A percentile compares a stretch with the other conserved stretches of the same genome.
These are phyloP conservation scores for Gymnopithys bicolor DNA, from an alignment of 2,797 vertebrate species.

Conservation along the genomic window DNA sequence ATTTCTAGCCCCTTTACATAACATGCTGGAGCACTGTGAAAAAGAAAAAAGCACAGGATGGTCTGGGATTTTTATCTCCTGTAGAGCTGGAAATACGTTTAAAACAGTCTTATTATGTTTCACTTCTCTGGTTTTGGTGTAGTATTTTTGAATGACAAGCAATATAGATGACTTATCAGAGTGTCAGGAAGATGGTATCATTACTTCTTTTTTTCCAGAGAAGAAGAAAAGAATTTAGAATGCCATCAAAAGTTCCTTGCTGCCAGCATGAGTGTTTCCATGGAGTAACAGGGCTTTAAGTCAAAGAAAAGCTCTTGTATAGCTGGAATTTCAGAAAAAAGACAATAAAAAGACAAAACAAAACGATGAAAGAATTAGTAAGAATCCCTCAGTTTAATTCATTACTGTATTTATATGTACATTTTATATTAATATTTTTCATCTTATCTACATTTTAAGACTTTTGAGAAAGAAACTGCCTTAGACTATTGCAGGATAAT, in stretches of 20 bases:
- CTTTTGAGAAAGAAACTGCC: background rate
- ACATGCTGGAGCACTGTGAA: background rate
- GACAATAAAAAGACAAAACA: background rate
- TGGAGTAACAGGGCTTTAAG: background rate
- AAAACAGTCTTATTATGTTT: background rate
- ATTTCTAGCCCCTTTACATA: background rate
- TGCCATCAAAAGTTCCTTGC: background rate
- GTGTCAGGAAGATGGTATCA: background rate
- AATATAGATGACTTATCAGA: background rate
- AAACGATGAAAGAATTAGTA: background rate
- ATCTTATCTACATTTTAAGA: background rate
- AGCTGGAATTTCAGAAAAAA: background rate
- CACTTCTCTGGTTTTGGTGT: background rate
- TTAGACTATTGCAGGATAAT: background rate
- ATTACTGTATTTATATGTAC: background rate
- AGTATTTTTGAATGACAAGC: background rate
- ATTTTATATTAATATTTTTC: background rate
- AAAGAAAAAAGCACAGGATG: background rate
- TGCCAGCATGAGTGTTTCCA: background rate
- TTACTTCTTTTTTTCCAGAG: background rate
- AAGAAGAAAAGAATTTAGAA: background rate
- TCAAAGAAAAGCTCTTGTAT: background rate
- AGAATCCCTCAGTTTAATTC: background rate
- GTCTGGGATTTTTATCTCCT: background rate
- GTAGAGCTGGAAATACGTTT: background rate